Base-by-base conservation (phyloP, 2,888 invertebrate genomes). In the Drosophila borborema region DNA sequence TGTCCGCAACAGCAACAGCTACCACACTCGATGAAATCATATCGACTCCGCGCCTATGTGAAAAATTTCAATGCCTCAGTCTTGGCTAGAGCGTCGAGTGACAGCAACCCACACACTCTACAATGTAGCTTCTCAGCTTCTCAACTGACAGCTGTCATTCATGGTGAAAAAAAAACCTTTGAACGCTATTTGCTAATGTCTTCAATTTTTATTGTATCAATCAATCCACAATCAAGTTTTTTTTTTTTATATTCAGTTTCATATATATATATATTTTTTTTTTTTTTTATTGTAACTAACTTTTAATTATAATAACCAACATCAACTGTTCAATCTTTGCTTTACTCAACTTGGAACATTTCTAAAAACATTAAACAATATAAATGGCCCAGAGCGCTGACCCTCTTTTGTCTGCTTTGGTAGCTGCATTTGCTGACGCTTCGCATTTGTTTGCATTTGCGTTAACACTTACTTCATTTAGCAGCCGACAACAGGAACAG, bases 381-480 rank as follows among this genome's bases (percentile, higher is more conserved):
- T 34, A 18, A 34, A 67, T 49, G 12, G 62, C 86, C 73, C 48
- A 48, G 80, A 70, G 86, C 81, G 66, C 68, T 86, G 83, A 75
- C 81, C 81, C 23, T 72, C 66, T 86, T 86, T 80, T 61, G 72
- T 72, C 56, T 45, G 55, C 58, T 43, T 49, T 53, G 56, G 45
- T 28, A 41, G 69, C 67, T 73, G 61, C 61, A 55, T 54, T 28
- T 74, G 51, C 59, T 72, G 72, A 62, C 58, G 55, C 53, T 20
- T 65, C 31, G 36, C 64, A 77, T 76, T 81, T 80, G 81, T 84
- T 81, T 82, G 75, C 86, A 77, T 87, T 82, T 87, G 86, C 86
- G 77, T 82, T 83, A 77, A 86, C 88, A 86, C 89, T 88, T 82
- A 82, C 88, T 86, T 86, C 85, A 88, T 86, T 86, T 86, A 78